Evolutionary conservation across 2,113 vertebrate genomes (phyloP), one percentile per base, ranked within the genome.

Genomic region (Xyrauchen texanus): DNA sequence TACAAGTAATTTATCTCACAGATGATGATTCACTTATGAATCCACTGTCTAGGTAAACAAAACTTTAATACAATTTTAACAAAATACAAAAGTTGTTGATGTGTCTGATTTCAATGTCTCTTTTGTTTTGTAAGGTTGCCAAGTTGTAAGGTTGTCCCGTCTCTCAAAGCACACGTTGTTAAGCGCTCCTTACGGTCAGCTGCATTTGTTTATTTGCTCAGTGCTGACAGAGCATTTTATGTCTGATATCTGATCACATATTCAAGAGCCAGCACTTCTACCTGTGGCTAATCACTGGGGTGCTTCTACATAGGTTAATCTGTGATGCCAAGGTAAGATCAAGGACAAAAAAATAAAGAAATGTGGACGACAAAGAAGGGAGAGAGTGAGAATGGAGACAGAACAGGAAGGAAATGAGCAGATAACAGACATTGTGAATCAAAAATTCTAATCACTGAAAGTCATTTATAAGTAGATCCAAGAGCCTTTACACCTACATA

Each of bases 161-260:
- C 55, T 47, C 45, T 57, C 12, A 0, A 34, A 44, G 52, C 53
- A 46, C 8, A 44, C 3, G 21, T 34, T 72, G 58, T 62, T 62
- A 6, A 34, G n/a, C 0, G 6, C 6, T 12, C 4, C 12, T 51
- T 42, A 63, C 12, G 15, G 45, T 49, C 57, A 11, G 8, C 6
- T 64, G 49, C 47, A 53, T 53, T 4, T 7, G 7, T 10, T 4
- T 15, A 65, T 53, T 15, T 63, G 58, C 11, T 42, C n/a, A 63
- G 34, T 1, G 15, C 13, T 76, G 62, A 76, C 73, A 63, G 57
- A 74, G 46, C 42, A n/a, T 51, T 64, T 52, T 52, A 64, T 55
- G 74, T 49, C 47, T 55, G 74, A 76, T 65, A 76, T 76, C 62
- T 16, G 74, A 65, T 55, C 61, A 44, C 62, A 65, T 76, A 65